Conservation (phyloP, 2,113 vertebrate species). For the Prionailurus bengalensis region DNA sequence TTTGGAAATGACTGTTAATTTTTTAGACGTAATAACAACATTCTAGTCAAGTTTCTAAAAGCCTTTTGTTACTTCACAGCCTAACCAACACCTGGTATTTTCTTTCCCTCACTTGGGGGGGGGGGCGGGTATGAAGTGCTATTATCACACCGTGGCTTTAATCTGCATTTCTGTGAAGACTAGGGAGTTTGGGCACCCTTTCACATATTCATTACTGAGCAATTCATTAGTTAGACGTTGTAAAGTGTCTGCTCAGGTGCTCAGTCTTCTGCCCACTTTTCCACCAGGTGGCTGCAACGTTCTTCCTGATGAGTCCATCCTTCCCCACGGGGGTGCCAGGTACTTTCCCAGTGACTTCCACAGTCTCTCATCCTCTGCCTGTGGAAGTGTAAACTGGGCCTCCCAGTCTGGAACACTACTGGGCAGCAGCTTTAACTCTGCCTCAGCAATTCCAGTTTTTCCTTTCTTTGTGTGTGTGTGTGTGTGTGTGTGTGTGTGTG, state of each 20-base stretch:
- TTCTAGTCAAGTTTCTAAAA: neutral
- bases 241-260: neutral
- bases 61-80: neutral
- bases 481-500: no score
- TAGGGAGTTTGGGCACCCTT: neutral
- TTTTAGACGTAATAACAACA: neutral
- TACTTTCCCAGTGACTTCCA: neutral
- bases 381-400: neutral
- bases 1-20: neutral
- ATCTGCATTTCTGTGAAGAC: neutral
- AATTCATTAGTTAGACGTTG: neutral
- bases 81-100: neutral
- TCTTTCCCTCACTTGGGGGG: neutral
- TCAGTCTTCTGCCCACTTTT: neutral
- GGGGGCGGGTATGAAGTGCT: no score
- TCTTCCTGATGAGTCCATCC: neutral
- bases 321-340: no score
- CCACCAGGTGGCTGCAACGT: no score
- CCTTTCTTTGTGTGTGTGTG: no score
- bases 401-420: neutral
- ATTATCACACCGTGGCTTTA: neutral
- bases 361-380: neutral
- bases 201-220: neutral
- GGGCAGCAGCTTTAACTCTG: neutral
- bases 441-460: neutral